phyloP scores from a whole-genome alignment of 2,797 vertebrate species.

The Acrossocheilus wenchowensis region DNA sequence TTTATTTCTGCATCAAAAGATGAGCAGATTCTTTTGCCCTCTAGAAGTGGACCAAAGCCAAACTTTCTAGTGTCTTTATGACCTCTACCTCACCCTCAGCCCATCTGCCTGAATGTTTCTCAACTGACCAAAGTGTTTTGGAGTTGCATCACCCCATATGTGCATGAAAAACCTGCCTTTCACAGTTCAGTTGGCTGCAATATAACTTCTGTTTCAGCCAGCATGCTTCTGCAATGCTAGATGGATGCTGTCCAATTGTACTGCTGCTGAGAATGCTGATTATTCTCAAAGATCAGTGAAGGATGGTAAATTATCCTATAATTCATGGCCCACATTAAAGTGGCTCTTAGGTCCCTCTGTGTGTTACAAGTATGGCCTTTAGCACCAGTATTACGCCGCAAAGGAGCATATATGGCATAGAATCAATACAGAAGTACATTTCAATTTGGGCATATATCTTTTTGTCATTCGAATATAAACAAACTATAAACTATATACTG shows the following conservation, averaged over 20 bases:
- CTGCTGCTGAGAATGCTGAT: constrained; percentile 16
- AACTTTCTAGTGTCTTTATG: constrained; percentile 22
- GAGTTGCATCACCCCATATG: constrained; percentile 43
- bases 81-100: constrained; percentile 32
- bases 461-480: not conserved
- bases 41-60: constrained; percentile 41
- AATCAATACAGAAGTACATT: not conserved
- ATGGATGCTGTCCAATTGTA: not conserved
- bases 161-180: constrained; percentile 7
- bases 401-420: not conserved
- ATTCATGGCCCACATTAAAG: not conserved
- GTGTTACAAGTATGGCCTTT: not conserved
- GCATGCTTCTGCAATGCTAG: constrained; percentile 2
- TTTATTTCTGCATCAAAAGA: not conserved
- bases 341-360: not conserved
- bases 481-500: not conserved
- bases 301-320: constrained; percentile 15
- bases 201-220: not conserved
- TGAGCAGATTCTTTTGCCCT: constrained; percentile 19
- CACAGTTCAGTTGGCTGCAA: constrained; percentile 27
- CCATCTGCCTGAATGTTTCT: constrained; percentile 53
- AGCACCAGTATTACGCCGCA: not conserved
- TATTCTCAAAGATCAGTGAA: constrained; percentile 31
- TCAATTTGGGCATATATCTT: not conserved
- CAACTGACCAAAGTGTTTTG: constrained; percentile 36